These are phyloP conservation scores for Thymelicus lineola DNA, from an alignment of 2,888 invertebrate genomes.

Conservation along the genomic window DNA sequence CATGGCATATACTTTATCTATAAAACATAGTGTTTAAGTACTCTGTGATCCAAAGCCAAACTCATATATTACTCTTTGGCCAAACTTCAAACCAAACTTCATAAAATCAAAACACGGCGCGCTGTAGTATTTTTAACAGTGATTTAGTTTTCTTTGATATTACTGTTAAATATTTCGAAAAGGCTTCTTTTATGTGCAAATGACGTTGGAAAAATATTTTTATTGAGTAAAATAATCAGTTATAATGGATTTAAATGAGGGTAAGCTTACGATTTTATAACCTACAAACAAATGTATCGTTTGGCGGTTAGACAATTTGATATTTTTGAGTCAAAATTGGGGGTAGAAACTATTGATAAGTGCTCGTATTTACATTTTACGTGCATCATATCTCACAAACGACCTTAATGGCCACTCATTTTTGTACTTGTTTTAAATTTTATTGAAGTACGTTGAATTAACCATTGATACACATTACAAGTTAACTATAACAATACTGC, in stretches of 20 bases:
- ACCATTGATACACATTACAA: too few relatives aligned
- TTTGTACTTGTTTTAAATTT: too few relatives aligned
- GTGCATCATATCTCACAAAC: neutral
- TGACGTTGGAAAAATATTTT: constrained; percentile 11
- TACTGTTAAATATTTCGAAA: neutral
- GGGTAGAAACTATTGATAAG: neutral
- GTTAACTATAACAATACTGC: too few relatives aligned
- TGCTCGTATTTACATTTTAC: neutral
- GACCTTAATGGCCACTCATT: neutral
- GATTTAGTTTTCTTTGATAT: neutral
- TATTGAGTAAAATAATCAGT: neutral
- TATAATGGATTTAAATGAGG: constrained; percentile 74
- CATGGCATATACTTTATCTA: too few relatives aligned
- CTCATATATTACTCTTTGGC: too few relatives aligned
- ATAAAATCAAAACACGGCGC: too few relatives aligned
- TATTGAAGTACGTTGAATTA: too few relatives aligned
- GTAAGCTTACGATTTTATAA: constrained; percentile 55
- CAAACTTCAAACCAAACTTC: too few relatives aligned
- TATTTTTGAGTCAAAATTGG: neutral
- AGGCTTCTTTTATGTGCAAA: constrained; percentile 10
- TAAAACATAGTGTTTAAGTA: too few relatives aligned
- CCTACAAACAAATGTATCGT: constrained; percentile 42
- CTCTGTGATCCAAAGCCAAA: too few relatives aligned
- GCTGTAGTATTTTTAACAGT: too few relatives aligned
- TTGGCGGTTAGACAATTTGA: constrained; percentile 46